Percentiles rank a stretch among this genome's conserved stretches.
These are phyloP conservation scores for Dasysyrphus tricinctus DNA, from an alignment of 2,888 invertebrate genomes.

Conservation along the genomic window DNA sequence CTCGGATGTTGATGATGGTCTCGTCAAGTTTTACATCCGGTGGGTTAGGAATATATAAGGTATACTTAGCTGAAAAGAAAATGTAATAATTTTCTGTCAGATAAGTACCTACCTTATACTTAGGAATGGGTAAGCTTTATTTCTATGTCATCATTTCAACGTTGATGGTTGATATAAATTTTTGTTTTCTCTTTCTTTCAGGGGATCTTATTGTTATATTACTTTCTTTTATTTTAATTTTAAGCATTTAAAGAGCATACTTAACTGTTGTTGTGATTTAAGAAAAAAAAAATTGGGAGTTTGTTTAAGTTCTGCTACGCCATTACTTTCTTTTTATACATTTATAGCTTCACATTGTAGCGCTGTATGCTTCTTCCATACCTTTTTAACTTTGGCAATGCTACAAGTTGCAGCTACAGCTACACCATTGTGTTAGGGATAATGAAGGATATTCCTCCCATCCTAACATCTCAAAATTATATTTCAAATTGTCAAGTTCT, in stretches of 20 bases:
- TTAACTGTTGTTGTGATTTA: no score
- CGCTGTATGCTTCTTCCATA: no score
- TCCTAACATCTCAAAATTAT: no score
- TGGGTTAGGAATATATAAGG: slow-evolving; percentile 7
- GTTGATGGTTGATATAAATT: neutral
- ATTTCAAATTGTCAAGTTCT: no score
- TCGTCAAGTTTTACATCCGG: slow-evolving; percentile 67
- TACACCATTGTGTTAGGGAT: no score
- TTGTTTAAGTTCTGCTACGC: no score
- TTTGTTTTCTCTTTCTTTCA: neutral
- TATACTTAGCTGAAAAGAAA: slow-evolving; percentile 15
- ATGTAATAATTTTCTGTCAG: slow-evolving; percentile 26
- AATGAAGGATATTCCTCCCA: no score
- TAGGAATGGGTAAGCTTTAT: neutral
- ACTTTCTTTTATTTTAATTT: neutral
- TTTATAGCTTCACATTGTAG: no score
- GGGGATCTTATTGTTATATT: neutral
- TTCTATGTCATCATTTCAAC: slow-evolving; percentile 20
- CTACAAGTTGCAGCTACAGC: no score
- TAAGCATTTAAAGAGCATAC: neutral
- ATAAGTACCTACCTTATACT: neutral
- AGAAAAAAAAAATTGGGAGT: no score
- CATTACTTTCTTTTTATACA: no score
- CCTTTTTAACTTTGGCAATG: no score
- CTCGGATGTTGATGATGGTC: slow-evolving; percentile 66